Percentiles rank a stretch among this genome's conserved stretches.
These are phyloP conservation scores for Porites cylindrica DNA, from an alignment of 92 coral and sea anemone genomes.

Conservation along the genomic window DNA sequence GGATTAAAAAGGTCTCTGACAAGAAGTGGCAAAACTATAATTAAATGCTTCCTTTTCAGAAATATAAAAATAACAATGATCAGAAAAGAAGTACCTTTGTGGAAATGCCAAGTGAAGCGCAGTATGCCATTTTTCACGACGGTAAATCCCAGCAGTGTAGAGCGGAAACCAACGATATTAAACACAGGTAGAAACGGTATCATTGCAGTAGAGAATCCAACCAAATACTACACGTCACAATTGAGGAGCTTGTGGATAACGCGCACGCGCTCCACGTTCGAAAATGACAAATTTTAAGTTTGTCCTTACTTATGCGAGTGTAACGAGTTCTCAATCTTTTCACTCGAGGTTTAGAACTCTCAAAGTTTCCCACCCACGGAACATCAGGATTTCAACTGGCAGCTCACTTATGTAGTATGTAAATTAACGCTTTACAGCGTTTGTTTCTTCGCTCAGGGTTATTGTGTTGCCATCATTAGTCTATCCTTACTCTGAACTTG, in stretches of 20 bases:
- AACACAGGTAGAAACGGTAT: background rate
- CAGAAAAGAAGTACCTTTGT: slow-evolving; percentile 18
- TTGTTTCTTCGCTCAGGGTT: too few relatives aligned
- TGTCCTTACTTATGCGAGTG: too few relatives aligned
- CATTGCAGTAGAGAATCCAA: background rate
- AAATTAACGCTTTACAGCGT: too few relatives aligned
- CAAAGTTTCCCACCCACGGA: too few relatives aligned
- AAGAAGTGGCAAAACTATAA: background rate
- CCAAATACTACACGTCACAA: slow-evolving; percentile 31
- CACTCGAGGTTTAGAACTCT: too few relatives aligned
- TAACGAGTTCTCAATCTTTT: too few relatives aligned
- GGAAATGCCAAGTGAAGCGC: slow-evolving; percentile 11
- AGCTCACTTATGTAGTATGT: too few relatives aligned
- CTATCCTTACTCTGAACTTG: too few relatives aligned
- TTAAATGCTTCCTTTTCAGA: background rate
- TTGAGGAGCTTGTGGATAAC: background rate
- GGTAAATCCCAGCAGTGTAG: background rate
- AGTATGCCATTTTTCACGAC: slow-evolving; percentile 17
- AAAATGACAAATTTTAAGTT: background rate
- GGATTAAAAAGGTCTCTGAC: background rate
- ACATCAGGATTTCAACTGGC: too few relatives aligned
- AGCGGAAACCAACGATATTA: background rate
- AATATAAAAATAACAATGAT: background rate
- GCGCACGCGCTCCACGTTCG: slow-evolving; percentile 13
- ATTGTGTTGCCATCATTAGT: too few relatives aligned